Evolutionary conservation across 2,797 vertebrate species (phyloP).

Genomic region (Aythya fuligula): DNA sequence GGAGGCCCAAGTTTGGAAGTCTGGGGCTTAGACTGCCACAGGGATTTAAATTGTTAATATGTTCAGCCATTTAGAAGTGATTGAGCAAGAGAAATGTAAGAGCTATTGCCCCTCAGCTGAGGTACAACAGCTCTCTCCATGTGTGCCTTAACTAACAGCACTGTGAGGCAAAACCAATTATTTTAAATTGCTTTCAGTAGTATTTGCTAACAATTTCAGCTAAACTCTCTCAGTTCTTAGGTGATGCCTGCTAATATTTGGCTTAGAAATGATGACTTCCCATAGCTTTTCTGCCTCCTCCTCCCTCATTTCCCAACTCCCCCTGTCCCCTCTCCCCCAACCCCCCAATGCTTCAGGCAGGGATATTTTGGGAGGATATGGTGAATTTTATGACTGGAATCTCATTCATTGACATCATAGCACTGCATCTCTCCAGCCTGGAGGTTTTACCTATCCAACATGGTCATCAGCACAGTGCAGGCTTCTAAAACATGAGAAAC

Average conservation of each 20-base stretch:
- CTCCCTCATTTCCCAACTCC: no score
- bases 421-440: neutral
- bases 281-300: neutral
- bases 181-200: neutral
- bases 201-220: neutral
- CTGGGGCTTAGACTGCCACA: neutral
- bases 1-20: neutral
- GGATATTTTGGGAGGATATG: neutral
- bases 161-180: neutral
- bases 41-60: neutral
- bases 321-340: no score
- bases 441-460: accelerated
- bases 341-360: neutral
- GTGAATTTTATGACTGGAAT: neutral
- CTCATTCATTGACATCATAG: neutral
- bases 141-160: neutral
- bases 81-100: neutral
- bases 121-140: neutral
- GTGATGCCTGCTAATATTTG: neutral
- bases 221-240: neutral
- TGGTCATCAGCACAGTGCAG: accelerated
- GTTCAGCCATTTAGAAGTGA: neutral
- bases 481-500: neutral
- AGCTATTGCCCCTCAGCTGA: neutral
- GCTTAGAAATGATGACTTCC: neutral